Percentiles rank a stretch among this genome's conserved stretches.
phyloP scores from a whole-genome alignment of 1,140 invertebrate genomes.

The Cecropterus lyciades region DNA sequence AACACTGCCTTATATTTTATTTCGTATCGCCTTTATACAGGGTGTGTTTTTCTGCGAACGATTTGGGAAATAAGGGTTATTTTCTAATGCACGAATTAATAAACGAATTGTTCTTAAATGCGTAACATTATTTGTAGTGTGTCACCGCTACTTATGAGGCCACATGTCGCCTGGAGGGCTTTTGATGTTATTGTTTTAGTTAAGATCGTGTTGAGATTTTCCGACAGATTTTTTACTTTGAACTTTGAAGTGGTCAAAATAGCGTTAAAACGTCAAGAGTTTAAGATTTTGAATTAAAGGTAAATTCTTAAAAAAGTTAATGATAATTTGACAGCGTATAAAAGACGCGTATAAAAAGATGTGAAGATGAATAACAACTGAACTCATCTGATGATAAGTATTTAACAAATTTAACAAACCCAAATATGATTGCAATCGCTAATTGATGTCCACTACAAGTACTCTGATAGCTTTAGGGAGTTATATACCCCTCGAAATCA shows the following conservation, averaged over 20 bases:
- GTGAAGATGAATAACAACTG: too few species aligned
- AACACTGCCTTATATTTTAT: conserved; percentile 24
- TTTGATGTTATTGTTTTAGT: conserved; percentile 68
- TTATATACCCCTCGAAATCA: too few species aligned
- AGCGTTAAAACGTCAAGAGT: too few species aligned
- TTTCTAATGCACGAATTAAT: conserved; percentile 45
- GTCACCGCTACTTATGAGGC: conserved; percentile 81
- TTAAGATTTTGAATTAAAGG: too few species aligned
- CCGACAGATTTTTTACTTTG: conserved; percentile 23
- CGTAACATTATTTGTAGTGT: conserved; percentile 82
- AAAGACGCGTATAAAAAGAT: too few species aligned
- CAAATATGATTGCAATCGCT: too few species aligned
- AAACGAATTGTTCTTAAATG: conserved; percentile 74
- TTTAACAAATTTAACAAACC: too few species aligned
- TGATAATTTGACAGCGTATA: too few species aligned
- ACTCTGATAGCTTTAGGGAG: too few species aligned
- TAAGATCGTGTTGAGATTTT: conserved; percentile 49
- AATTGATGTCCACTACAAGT: too few species aligned
- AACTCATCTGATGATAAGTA: too few species aligned
- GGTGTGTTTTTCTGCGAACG: conserved; percentile 27
- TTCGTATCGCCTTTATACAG: not conserved
- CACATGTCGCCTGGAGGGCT: conserved; percentile 80
- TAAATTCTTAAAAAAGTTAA: too few species aligned
- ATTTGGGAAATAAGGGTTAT: conserved; percentile 42
- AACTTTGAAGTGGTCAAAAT: conserved; percentile 1